Evolutionary conservation across 2,888 invertebrate genomes (phyloP).

Genomic region (Baronia brevicornis): DNA sequence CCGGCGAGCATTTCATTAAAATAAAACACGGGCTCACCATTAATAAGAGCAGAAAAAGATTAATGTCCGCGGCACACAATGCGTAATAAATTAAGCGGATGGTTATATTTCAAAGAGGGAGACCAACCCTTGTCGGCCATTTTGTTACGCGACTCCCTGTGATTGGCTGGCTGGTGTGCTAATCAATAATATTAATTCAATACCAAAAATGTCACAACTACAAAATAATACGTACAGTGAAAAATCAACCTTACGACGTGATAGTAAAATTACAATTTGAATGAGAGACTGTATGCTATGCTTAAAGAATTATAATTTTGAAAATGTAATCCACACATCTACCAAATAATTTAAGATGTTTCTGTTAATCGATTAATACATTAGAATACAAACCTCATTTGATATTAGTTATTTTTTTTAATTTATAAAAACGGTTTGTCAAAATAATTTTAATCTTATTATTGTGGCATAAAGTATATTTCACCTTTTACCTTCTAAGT

Average conservation of each 20-base stretch:
- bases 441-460: too few species aligned
- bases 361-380: too few species aligned
- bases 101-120: conserved; percentile 54
- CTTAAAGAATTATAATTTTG: too few species aligned
- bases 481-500: too few species aligned
- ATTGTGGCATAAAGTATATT: too few species aligned
- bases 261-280: not conserved
- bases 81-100: conserved; percentile 68
- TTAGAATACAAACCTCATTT: too few species aligned
- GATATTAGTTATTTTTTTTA: too few species aligned
- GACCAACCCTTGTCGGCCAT: conserved; percentile 60
- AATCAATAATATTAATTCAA: conserved; percentile 50
- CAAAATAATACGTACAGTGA: conserved; percentile 1
- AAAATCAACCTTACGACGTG: conserved; percentile 5
- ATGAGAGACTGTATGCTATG: not conserved
- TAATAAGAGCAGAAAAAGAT: conserved; percentile 72
- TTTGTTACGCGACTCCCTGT: conserved; percentile 36
- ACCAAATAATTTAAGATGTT: too few species aligned
- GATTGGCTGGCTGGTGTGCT: conserved; percentile 54
- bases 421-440: too few species aligned
- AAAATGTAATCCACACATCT: too few species aligned
- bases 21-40: conserved; percentile 63
- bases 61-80: conserved; percentile 66
- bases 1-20: conserved; percentile 58
- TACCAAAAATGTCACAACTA: conserved; percentile 22